phyloP scores from a whole-genome alignment of 2,113 vertebrate species.

The Orientallactaga bullata region DNA sequence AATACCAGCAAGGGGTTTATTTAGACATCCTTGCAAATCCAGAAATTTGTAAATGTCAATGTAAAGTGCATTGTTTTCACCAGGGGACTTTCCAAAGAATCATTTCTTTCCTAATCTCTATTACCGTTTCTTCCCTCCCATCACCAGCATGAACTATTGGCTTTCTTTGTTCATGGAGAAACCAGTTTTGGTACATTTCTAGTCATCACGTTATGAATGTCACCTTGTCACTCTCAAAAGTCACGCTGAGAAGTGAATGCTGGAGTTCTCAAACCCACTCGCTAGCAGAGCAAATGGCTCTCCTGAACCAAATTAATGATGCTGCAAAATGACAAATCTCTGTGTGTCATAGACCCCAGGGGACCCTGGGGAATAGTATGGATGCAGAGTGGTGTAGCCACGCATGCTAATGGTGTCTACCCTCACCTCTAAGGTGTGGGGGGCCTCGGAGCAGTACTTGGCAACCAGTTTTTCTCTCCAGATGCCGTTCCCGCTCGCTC shows the following conservation, averaged over 20 bases:
- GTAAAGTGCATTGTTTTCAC: conserved; percentile 8
- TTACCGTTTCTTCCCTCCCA: not conserved
- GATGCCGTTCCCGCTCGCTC: not conserved
- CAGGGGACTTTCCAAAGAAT: not conserved
- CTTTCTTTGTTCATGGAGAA: conserved; percentile 36
- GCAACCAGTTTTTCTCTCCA: conserved; percentile 5
- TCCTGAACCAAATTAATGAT: conserved; percentile 70
- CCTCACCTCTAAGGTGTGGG: conserved; percentile 26
- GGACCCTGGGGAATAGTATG: conserved; percentile 35
- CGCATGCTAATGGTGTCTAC: not conserved
- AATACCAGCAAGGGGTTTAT: not conserved
- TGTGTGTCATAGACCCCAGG: conserved; percentile 40
- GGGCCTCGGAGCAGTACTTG: conserved; percentile 45
- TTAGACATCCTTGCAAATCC: not conserved
- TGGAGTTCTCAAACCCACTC: conserved; percentile 23
- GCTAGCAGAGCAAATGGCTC: conserved; percentile 59
- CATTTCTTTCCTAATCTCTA: not conserved
- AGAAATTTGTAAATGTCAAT: conserved; percentile 37
- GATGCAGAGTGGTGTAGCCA: not conserved
- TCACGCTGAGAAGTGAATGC: not conserved
- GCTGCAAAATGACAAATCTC: conserved; percentile 77
- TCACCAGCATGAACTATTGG: not conserved
- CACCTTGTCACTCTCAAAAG: conserved; percentile 47
- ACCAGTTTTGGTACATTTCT: not conserved
- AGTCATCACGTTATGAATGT: not conserved